Evolutionary conservation across 2,888 invertebrate genomes (phyloP), one percentile per base, ranked within the genome.

Genomic region (Odontothrips loti): DNA sequence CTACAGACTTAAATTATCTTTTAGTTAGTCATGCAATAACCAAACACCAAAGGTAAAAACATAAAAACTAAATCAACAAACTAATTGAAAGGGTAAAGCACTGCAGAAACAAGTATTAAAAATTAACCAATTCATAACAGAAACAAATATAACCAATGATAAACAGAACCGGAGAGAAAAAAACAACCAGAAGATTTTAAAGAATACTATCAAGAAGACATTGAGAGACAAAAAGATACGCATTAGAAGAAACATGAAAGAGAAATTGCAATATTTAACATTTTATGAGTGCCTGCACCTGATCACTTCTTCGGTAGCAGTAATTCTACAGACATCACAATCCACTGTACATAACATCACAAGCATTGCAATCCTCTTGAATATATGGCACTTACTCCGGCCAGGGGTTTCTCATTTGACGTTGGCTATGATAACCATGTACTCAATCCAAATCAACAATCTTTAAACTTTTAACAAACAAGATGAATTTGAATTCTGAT

Each of bases 11-110:
- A 75, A 27, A 75, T 75, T 75, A 75, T 75, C 68, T 27, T 75
- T 75, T 27, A 75, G 68, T 75, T 75, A 75, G 68, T 75, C 68
- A 75, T 75, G 68, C 68, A 75, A 75, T 75, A 75, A 75, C 68
- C 68, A 75, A 75, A 75, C 68, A 75, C 68, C 68, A 75, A 75
- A 75, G 68, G 27, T 75, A 75, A 75, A 75, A 75, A 27, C 68
- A 27, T 75, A 75, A 75, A 58, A 75, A 75, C 68, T 75, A 75
- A 75, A 75, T 75, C 68, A 75, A 75, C 68, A 75, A 75, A 75
- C 68, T 75, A 75, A 75, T 75, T 75, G 68, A 75, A 75, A 75
- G 68, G 68, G 68, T 75, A 75, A 75, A 75, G 68, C 68, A 75
- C 68, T 75, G 68, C 23, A 75, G 68, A 75, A 75, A 75, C 68